A percentile compares a stretch with the other conserved stretches of the same genome.
phyloP scores from a whole-genome alignment of 2,113 vertebrate species.

The Stegostoma tigrinum region DNA sequence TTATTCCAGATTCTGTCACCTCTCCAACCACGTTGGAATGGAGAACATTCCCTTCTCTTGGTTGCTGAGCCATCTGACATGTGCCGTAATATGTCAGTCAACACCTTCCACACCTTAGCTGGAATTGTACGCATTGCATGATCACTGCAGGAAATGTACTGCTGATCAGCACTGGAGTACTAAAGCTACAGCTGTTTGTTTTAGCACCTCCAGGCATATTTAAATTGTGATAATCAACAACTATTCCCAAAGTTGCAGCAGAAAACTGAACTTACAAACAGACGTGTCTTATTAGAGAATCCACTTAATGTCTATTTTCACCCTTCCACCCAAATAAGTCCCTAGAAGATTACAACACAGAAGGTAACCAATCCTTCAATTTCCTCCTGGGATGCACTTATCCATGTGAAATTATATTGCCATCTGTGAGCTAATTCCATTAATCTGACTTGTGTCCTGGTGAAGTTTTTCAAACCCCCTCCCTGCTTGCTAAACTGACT shows the following conservation, averaged over 20 bases:
- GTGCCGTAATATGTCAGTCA: background rate
- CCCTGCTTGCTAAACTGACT: background rate
- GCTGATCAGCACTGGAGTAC: background rate
- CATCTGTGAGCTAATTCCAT: background rate
- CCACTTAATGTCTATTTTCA: background rate
- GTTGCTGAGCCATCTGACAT: background rate
- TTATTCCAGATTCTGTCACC: background rate
- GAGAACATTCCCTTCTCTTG: too few species aligned
- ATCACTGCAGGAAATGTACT: background rate
- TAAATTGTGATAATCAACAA: background rate
- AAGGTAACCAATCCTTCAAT: background rate
- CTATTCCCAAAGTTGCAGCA: background rate
- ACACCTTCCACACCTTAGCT: too few species aligned
- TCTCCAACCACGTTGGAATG: background rate
- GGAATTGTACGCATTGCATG: background rate
- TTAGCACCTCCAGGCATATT: background rate
- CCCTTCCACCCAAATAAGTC: background rate
- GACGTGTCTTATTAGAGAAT: background rate
- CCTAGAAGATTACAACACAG: background rate
- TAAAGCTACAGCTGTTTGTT: background rate
- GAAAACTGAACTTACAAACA: background rate
- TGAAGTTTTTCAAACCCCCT: background rate
- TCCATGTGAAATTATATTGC: background rate
- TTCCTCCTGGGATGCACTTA: background rate
- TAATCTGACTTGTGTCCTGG: background rate